Base-by-base conservation (phyloP, 1,140 invertebrate species). In the Drosophila repletoides region DNA sequence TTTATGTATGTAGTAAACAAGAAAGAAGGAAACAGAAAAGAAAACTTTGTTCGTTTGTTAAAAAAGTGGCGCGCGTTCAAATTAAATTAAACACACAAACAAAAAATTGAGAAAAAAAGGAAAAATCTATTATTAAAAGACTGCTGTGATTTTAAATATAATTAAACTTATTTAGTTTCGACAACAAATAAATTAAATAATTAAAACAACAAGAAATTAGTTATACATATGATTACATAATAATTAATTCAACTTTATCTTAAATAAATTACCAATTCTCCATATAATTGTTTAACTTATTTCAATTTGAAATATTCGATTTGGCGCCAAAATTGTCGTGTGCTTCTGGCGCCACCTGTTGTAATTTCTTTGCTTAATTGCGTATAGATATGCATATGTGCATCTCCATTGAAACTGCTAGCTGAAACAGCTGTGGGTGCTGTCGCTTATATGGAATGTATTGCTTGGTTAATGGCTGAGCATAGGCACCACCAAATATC, bases 141-240 rank as follows among this genome's bases (percentile, higher is more conserved):
- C 88, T 89, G 88, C 88, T 89, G 88, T 89, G 88, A 89, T 89
- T 89, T 88, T 75, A 89, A 83, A 83, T 87, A 68, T 83, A 87
- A 84, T 81, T 55, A 66, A 34, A 51, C 31, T 71, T 70, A 79
- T 69, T 79, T 83, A 71, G 56, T 75, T 79, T 66, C 34, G 76
- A 72, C 59, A 48, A 43, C 29, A 33, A 15, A 34, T 38, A 36
- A 55, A 51, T 52, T 26, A 49, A 52, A 60, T 49, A 72, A 72
- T 14, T 65, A 70, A 63, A 76, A 87, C 43, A 79, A 70, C 33
- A 81, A 70, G 49, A 79, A 81, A 66, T 63, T 87, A 87, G 81
- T 67, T 80, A 86, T 81, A 81, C 79, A 63, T 53, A 70, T 76
- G 73, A 84, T 61, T 59, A 81, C 29, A 63, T 72, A 79, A 81